These are phyloP conservation scores for Cheilosia vernalis DNA, from an alignment of 2,888 invertebrate genomes.

Conservation along the genomic window DNA sequence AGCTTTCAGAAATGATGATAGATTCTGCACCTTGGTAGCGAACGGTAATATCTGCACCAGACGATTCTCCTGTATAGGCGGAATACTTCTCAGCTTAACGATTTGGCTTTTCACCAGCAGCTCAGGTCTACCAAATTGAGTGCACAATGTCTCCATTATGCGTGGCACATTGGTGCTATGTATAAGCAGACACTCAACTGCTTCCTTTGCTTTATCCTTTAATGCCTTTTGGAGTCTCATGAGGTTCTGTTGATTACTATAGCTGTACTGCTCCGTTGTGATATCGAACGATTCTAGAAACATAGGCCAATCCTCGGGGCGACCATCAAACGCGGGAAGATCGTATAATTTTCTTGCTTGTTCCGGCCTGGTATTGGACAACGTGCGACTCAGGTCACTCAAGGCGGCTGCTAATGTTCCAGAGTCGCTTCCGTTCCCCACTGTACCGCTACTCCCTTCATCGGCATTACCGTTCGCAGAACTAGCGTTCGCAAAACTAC, in stretches of 20 bases:
- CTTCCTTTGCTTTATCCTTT: constrained; percentile 43
- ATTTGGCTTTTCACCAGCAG: constrained; percentile 37
- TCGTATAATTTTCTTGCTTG: constrained; percentile 13
- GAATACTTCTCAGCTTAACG: constrained; percentile 18
- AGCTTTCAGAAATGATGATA: too few relatives aligned
- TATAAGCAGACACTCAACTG: constrained; percentile 58
- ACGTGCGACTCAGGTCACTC: constrained; percentile 10
- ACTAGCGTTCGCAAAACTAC: not conserved
- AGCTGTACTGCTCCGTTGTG: constrained; percentile 1
- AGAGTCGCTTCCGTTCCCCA: constrained; percentile 9
- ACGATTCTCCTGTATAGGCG: constrained; percentile 30
- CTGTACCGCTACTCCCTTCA: not conserved
- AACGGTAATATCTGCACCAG: constrained; percentile 13
- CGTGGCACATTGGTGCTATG: constrained; percentile 18
- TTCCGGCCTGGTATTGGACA: constrained; percentile 5
- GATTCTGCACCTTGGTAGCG: too few relatives aligned
- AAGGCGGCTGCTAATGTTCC: not conserved
- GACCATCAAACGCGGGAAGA: constrained; percentile 1
- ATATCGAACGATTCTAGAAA: constrained; percentile 1
- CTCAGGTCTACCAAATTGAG: constrained; percentile 20
- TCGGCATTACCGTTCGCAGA: not conserved
- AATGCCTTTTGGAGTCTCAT: constrained; percentile 39
- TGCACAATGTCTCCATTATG: not conserved
- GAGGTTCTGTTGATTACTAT: not conserved
- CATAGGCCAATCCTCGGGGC: constrained; percentile 12